These are phyloP conservation scores for Acholoe squamosa DNA, from an alignment of 2,888 invertebrate genomes.

Conservation along the genomic window DNA sequence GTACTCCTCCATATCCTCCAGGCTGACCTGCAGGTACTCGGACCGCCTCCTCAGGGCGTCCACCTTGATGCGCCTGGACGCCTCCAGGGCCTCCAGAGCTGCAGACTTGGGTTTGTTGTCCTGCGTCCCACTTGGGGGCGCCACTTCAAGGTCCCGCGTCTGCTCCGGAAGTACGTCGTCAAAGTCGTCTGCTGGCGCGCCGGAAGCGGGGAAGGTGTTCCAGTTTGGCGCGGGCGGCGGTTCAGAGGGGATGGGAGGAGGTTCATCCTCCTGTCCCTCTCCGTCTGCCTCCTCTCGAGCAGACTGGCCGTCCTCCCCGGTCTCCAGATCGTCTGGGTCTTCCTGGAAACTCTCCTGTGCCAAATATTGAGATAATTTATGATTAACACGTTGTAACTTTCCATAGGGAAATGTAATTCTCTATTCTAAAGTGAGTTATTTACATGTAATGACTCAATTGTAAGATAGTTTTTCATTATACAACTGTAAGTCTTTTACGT, in stretches of 20 bases:
- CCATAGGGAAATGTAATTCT: too few relatives aligned
- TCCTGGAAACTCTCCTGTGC: background rate
- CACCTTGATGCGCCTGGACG: constrained; percentile 85
- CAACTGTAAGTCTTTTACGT: too few relatives aligned
- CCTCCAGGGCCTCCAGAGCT: constrained; percentile 46
- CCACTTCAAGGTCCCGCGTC: constrained; percentile 1
- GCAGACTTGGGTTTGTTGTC: background rate
- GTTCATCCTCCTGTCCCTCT: constrained; percentile 55
- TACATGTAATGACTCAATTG: too few relatives aligned
- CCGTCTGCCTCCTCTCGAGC: background rate
- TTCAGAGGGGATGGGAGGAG: constrained; percentile 67
- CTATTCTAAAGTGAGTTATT: too few relatives aligned
- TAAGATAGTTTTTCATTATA: too few relatives aligned
- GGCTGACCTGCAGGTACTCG: constrained; percentile 85
- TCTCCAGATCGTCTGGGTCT: background rate
- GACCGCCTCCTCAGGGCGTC: constrained; percentile 95
- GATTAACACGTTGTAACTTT: too few relatives aligned
- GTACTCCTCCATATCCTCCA: constrained; percentile 74
- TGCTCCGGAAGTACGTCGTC: constrained; percentile 28
- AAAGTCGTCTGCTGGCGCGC: constrained; percentile 47
- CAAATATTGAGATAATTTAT: background rate
- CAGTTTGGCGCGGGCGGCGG: constrained; percentile 71
- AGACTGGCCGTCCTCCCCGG: background rate
- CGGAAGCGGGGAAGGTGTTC: constrained; percentile 70
- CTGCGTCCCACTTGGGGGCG: background rate